Evolutionary conservation across 2,888 invertebrate species (phyloP).

Genomic region (Drosophila gaucha): DNA sequence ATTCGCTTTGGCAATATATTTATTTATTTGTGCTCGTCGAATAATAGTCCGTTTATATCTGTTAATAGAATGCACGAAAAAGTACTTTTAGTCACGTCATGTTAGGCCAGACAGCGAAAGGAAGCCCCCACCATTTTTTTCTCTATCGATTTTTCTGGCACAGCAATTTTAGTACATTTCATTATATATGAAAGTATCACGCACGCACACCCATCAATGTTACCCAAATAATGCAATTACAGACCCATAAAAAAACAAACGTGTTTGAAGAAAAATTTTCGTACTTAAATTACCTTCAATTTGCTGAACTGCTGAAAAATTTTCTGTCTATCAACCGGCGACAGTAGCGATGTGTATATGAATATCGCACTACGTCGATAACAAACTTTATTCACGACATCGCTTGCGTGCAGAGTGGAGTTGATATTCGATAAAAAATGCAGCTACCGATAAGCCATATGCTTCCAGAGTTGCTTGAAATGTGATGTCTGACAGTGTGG

Average conservation of each 20-base stretch:
- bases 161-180: slow-evolving; percentile 38
- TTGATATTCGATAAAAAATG: neutral
- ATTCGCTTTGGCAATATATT: slow-evolving; percentile 31
- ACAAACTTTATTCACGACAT: slow-evolving; percentile 6
- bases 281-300: slow-evolving; percentile 54
- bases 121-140: slow-evolving; percentile 65
- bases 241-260: slow-evolving; percentile 10
- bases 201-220: slow-evolving; percentile 26
- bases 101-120: slow-evolving; percentile 35
- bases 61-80: slow-evolving; percentile 68
- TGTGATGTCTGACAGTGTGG: slow-evolving; percentile 10
- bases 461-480: neutral
- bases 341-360: slow-evolving; percentile 53
- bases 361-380: slow-evolving; percentile 44
- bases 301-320: slow-evolving; percentile 41
- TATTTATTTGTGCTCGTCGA: slow-evolving; percentile 74
- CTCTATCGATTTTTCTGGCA: slow-evolving; percentile 63
- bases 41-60: slow-evolving; percentile 72
- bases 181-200: slow-evolving; percentile 34
- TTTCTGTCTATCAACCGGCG: slow-evolving; percentile 61
- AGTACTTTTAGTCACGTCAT: slow-evolving; percentile 80
- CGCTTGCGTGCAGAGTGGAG: neutral
- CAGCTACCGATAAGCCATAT: slow-evolving; percentile 10
- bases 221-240: slow-evolving; percentile 7
- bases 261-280: slow-evolving; percentile 25